A percentile compares a stretch with the other conserved stretches of the same genome.
Evolutionary conservation across 2,113 vertebrate genomes (phyloP).

Genomic region (Ceyx melanurus): DNA sequence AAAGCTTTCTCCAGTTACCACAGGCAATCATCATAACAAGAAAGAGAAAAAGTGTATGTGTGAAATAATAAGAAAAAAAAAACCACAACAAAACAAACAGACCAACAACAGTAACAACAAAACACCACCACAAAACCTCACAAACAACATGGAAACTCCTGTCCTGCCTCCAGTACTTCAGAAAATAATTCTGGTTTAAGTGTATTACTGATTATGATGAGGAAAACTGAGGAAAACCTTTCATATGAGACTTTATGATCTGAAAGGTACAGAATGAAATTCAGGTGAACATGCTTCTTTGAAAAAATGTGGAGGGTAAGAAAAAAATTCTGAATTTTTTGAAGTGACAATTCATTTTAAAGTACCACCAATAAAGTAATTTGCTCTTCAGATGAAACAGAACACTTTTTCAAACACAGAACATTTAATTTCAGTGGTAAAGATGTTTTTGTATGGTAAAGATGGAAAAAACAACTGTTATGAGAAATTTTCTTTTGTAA

Average conservation of each 20-base stretch:
- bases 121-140: background rate
- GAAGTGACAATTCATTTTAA: background rate
- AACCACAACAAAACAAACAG: background rate
- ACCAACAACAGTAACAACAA: background rate
- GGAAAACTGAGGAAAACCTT: background rate
- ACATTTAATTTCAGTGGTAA: background rate
- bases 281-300: fast-evolving
- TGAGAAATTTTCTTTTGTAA: background rate
- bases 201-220: background rate
- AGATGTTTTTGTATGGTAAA: background rate
- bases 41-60: background rate
- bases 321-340: background rate
- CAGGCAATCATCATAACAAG: background rate
- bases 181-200: background rate
- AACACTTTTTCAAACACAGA: background rate
- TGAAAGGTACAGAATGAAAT: background rate
- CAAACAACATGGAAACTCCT: background rate
- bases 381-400: background rate
- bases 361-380: background rate
- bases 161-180: background rate
- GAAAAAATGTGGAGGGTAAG: background rate
- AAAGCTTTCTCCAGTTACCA: background rate
- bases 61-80: background rate
- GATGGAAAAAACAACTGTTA: background rate
- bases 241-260: background rate